phyloP scores from a whole-genome alignment of 2,113 vertebrate species.

The Lichenostomus cassidix region DNA sequence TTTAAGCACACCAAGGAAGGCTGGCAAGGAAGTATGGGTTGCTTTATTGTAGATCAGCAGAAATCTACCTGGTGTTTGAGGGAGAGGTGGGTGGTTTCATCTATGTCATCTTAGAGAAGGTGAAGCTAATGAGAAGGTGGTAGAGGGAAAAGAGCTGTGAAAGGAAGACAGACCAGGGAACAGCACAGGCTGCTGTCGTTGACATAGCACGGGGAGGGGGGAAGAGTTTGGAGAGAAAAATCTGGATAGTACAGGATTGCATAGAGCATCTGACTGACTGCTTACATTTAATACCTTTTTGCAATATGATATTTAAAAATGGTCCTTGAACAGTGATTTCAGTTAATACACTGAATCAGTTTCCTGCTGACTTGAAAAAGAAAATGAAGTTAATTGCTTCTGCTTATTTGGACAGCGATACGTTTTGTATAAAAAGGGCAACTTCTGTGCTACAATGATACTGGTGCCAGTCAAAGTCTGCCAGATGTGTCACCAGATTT shows the following conservation, averaged over 20 bases:
- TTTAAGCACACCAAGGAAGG: not conserved
- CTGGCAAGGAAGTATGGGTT: not conserved
- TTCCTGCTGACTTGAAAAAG: not conserved
- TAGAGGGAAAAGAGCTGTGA: not conserved
- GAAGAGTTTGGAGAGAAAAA: not conserved
- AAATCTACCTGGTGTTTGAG: not conserved
- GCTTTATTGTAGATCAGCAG: not conserved
- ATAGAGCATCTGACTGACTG: not conserved
- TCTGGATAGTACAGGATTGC: not conserved
- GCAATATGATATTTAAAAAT: not conserved
- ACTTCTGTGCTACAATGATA: not conserved
- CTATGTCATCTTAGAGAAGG: not conserved
- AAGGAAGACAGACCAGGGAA: not conserved
- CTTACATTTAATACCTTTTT: not conserved
- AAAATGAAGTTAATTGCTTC: constrained; percentile 11
- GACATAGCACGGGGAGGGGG: not conserved
- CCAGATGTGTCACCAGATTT: not conserved
- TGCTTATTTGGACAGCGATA: constrained; percentile 1
- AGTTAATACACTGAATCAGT: not conserved
- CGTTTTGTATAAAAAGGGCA: not conserved
- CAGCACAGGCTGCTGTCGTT: not conserved
- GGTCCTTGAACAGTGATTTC: not conserved
- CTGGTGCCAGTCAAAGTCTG: not conserved
- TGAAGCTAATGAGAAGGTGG: not conserved
- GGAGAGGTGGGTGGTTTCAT: not conserved